These are phyloP conservation scores for Brachionus sp. DNA, from an alignment of 1,140 invertebrate genomes.

Conservation along the genomic window DNA sequence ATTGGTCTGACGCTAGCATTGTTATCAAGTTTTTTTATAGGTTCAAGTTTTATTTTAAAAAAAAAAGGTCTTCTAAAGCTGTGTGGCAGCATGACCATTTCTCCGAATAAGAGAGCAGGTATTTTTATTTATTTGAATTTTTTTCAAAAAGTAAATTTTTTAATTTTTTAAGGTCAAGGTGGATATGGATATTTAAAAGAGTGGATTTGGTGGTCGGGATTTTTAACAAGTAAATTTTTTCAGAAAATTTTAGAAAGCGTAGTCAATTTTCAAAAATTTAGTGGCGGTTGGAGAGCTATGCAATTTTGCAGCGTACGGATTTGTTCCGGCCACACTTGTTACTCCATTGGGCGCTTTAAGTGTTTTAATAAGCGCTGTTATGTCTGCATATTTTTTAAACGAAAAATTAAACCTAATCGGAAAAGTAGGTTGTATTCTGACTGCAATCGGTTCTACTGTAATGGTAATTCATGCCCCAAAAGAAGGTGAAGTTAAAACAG, in stretches of 20 bases:
- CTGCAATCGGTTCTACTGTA: constrained; percentile 83
- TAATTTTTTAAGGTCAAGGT: constrained; percentile 67
- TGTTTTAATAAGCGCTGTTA: constrained; percentile 80
- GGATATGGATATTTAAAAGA: constrained; percentile 88
- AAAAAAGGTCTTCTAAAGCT: constrained; percentile 79
- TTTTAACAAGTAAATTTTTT: constrained; percentile 75
- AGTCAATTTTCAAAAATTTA: constrained; percentile 2
- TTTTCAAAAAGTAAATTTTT: not conserved
- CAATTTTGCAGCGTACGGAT: constrained; percentile 92
- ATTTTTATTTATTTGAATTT: constrained; percentile 66
- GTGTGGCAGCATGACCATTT: constrained; percentile 52
- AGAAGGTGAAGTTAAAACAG: constrained; percentile 74
- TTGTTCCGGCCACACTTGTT: constrained; percentile 89
- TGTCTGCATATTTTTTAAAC: constrained; percentile 81
- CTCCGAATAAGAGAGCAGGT: constrained; percentile 60
- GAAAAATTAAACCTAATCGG: constrained; percentile 86
- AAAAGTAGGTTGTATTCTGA: constrained; percentile 88
- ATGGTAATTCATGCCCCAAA: constrained; percentile 91
- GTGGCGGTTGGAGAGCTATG: constrained; percentile 84
- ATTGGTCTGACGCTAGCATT: constrained; percentile 76
- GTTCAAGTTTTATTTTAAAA: constrained; percentile 90
- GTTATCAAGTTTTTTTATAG: constrained; percentile 80
- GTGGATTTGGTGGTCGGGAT: constrained; percentile 90
- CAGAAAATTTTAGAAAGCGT: constrained; percentile 43
- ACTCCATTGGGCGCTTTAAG: constrained; percentile 90